Conservation (phyloP, 2,797 vertebrate genomes). For the Enteromius viviparus region DNA sequence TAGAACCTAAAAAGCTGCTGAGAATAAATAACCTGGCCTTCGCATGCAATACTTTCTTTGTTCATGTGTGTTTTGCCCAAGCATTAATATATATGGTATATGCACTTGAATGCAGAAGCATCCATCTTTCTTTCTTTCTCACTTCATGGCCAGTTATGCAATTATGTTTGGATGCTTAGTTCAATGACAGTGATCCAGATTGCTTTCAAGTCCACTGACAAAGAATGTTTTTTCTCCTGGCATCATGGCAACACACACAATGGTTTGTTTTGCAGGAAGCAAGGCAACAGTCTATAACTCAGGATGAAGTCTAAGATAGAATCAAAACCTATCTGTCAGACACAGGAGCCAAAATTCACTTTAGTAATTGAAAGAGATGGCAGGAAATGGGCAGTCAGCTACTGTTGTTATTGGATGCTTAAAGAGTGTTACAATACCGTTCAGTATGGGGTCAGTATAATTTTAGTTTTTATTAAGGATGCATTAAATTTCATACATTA, state of each 20-base stretch:
- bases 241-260: background rate
- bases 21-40: conserved; percentile 62
- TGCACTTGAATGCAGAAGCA: conserved; percentile 33
- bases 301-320: background rate
- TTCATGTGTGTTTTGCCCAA: conserved; percentile 54
- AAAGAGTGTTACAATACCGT: background rate
- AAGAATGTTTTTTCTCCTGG: background rate
- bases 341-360: background rate
- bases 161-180: conserved; percentile 47
- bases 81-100: conserved; percentile 47
- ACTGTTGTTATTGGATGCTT: background rate
- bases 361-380: background rate
- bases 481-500: background rate
- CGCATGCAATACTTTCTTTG: conserved; percentile 38
- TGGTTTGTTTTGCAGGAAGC: background rate
- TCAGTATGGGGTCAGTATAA: background rate
- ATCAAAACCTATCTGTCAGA: background rate
- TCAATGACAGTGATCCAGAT: conserved; percentile 29
- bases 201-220: conserved; percentile 11
- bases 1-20: conserved; percentile 58
- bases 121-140: background rate
- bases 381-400: conserved; percentile 6
- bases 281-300: conserved; percentile 1
- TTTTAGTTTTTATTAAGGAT: too few species aligned
- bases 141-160: conserved; percentile 56